Base-by-base conservation (phyloP, 2,113 vertebrate genomes). In the Pelmatolapia mariae region DNA sequence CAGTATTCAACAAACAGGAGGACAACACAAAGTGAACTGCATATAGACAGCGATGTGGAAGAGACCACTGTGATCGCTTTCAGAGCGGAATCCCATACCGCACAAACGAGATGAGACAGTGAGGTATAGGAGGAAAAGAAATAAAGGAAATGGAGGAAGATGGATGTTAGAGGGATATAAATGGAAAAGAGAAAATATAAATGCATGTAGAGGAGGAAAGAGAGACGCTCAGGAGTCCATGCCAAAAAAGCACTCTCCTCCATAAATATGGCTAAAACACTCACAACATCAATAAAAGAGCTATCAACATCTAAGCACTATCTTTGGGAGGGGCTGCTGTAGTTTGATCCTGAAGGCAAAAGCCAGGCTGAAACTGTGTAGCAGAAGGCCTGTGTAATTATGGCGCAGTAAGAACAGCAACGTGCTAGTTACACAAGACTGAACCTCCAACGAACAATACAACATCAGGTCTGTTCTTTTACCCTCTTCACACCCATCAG, bases 171-270 rank as follows among this genome's bases (percentile, higher is more conserved):
- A 90, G 73, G 59, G 82, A 91, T 86, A 90, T 89, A 88, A 87
- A 91, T 79, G 80, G 86, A 87, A 86, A 90, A 85, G 29, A 82
- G 56, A 80, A 89, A 90, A 89, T 80, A 84, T 15, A 81, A 88
- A 88, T 81, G 40, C 11, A 54, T 5, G 50, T 81, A 80, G 43
- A 83, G 79, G 22, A 85, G 80, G 61, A 81, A 76, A 78, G 87
- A 89, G 11, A 63, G 31, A 81, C 33, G 68, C 78, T 81, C 54
- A 76, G 71, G 61, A 66, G 26, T n/a, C 78, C 18, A 73, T 85
- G 93, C 91, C 91, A 93, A 92, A 87, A 92, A 92, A 87, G 87
- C 92, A 93, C 94, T 94, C 84, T 82, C 80, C 79, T 86, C 83
- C 71, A 90, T 87, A 82, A 87, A 90, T 92, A 86, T 12, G 71